phyloP scores from a whole-genome alignment of 1,140 invertebrate genomes.

The Halotydeus destructor region DNA sequence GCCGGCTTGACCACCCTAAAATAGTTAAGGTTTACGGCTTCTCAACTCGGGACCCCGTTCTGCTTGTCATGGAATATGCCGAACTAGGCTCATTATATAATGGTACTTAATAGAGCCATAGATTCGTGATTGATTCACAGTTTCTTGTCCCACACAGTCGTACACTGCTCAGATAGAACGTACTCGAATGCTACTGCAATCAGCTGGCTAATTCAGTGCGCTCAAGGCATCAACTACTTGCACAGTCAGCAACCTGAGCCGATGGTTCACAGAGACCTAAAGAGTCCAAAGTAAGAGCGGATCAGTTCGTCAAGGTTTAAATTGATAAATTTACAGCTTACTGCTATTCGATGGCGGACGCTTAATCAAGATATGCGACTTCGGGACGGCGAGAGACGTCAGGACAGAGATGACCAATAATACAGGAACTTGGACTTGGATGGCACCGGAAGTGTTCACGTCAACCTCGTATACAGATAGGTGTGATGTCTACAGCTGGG shows the following conservation, averaged over 20 bases:
- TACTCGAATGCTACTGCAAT: slow-evolving; percentile 81
- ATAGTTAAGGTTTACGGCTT: slow-evolving; percentile 87
- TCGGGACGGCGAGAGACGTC: slow-evolving; percentile 60
- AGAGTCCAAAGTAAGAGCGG: slow-evolving; percentile 55
- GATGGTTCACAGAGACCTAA: slow-evolving; percentile 82
- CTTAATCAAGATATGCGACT: slow-evolving; percentile 89
- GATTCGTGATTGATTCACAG: too few species aligned
- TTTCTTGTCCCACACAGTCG: slow-evolving; percentile 2
- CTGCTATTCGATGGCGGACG: slow-evolving; percentile 65
- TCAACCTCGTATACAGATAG: slow-evolving; percentile 68
- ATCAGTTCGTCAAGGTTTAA: too few species aligned
- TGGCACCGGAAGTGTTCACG: slow-evolving; percentile 64
- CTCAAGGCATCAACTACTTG: slow-evolving; percentile 75
- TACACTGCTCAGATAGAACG: slow-evolving; percentile 41
- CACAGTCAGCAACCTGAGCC: slow-evolving; percentile 87
- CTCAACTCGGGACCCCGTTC: slow-evolving; percentile 37
- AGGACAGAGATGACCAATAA: slow-evolving; percentile 94
- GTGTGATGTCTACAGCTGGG: slow-evolving; percentile 97
- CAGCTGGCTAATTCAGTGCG: slow-evolving; percentile 83
- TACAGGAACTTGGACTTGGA: slow-evolving; percentile 76
- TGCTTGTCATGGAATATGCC: slow-evolving; percentile 92
- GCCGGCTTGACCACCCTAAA: slow-evolving; percentile 71
- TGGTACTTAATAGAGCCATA: too few species aligned
- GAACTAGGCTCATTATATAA: slow-evolving; percentile 92
- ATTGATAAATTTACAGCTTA: too few species aligned